phyloP scores from a whole-genome alignment of 2,797 vertebrate species.

The Acropternis orthonyx region DNA sequence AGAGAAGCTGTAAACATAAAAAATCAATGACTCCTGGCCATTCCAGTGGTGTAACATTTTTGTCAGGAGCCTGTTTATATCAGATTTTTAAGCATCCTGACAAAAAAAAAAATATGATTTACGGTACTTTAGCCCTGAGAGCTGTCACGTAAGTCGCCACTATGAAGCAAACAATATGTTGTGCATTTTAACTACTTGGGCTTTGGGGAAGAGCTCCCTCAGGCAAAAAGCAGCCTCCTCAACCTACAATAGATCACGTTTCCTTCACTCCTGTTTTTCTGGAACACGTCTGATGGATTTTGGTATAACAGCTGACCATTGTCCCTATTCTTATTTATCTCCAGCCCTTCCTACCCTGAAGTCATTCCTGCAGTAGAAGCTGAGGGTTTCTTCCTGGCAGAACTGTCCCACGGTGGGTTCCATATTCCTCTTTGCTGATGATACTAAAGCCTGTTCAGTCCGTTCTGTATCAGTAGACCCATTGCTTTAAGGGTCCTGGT shows the following conservation, averaged over 20 bases:
- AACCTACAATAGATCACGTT: not conserved
- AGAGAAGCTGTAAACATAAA: not conserved
- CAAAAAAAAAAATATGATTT: conserved; percentile 6
- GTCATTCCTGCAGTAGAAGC: not conserved
- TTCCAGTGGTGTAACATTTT: conserved; percentile 53
- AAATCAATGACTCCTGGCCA: not conserved
- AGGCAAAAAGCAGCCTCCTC: not conserved
- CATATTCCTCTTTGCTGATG: not conserved
- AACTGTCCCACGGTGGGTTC: not conserved
- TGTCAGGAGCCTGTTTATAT: conserved; percentile 7
- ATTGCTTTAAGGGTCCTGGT: not conserved
- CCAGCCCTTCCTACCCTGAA: not conserved
- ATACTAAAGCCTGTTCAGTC: not conserved
- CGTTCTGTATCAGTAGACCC: not conserved
- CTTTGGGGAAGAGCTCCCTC: not conserved
- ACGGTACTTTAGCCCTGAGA: conserved; percentile 33
- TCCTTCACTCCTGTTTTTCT: not conserved
- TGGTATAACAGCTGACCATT: not conserved
- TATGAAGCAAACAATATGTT: not conserved
- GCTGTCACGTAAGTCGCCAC: conserved; percentile 5
- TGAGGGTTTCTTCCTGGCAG: not conserved
- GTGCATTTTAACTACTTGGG: not conserved
- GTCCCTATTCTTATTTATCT: not conserved
- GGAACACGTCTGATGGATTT: not conserved
- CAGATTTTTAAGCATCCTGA: conserved; percentile 6